Evolutionary conservation across 2,888 invertebrate species (phyloP), one percentile per base, ranked within the genome.

Genomic region (Biston stratarius): DNA sequence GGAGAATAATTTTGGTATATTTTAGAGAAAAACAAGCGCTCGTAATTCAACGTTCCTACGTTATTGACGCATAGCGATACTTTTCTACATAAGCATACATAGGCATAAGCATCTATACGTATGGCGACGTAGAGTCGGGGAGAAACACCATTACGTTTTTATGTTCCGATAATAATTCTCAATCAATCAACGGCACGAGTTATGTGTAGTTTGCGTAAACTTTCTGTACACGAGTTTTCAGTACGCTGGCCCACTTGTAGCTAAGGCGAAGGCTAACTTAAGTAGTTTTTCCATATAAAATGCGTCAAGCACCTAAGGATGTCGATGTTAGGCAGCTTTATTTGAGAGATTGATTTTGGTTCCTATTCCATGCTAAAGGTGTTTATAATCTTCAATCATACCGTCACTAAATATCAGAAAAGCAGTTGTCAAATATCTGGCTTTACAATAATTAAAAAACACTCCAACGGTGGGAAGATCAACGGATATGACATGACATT

Each of bases 131-230:
- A 14, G 52, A 63, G 69, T 60, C 69, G 66, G 57, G 42, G 60
- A 55, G 61, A 71, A 73, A 77, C 71, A 74, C 71, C 72, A 78
- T 74, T 76, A 64, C 71, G 74, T 81, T 79, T 80, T 81, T 73
- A 81, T 75, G 71, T 71, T 64, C 64, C 62, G 57, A 74, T 73
- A 78, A 82, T 80, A 79, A 76, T 77, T 79, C 76, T 68, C 77
- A 73, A 81, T 80, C 82, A 82, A 83, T 83, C 83, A 82, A 82
- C 72, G 71, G 80, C 77, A 63, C 61, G 62, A 67, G 70, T 65
- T 64, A 61, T 61, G 67, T 72, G 73, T 69, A 70, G 71, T 70
- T 74, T 59, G 63, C 44, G 48, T 69, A 70, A 67, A 72, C 67
- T 69, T 71, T 69, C 61, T 61, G 48, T 65, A 69, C 51, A n/a